phyloP scores from a whole-genome alignment of 2,113 vertebrate species.

The Agelaius tricolor region DNA sequence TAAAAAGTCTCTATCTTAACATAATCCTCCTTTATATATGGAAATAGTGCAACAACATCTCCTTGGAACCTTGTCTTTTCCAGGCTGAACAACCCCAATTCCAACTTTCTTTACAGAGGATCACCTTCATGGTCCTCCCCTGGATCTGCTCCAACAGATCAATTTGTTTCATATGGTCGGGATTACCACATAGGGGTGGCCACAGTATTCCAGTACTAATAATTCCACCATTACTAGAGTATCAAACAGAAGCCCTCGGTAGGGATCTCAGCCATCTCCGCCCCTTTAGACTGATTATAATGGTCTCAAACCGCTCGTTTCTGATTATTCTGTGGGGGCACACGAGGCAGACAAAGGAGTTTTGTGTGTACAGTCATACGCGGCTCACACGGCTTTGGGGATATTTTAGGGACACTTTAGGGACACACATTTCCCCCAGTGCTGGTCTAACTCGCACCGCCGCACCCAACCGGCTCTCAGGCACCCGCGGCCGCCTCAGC shows the following conservation, averaged over 20 bases:
- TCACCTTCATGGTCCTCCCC: neutral
- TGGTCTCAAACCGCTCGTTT: fast-evolving
- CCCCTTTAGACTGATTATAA: neutral
- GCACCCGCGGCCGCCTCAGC: fast-evolving
- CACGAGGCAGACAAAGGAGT: fast-evolving
- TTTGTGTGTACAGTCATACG: too few relatives aligned
- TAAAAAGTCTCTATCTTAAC: neutral
- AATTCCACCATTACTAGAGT: neutral
- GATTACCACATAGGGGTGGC: neutral
- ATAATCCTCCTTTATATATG: neutral
- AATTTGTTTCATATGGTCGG: neutral
- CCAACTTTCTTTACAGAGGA: neutral
- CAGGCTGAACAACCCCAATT: neutral
- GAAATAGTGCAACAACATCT: neutral
- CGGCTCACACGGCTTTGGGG: fast-evolving
- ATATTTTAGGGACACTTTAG: neutral
- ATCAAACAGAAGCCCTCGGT: neutral
- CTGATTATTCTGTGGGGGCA: neutral
- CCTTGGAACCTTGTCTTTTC: neutral
- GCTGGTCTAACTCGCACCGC: fast-evolving
- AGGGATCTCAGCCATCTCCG: fast-evolving
- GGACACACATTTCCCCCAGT: neutral
- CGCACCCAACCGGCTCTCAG: fast-evolving
- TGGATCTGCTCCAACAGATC: neutral
- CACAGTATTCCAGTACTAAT: too few relatives aligned